Evolutionary conservation across 2,113 vertebrate genomes (phyloP), one percentile per base, ranked within the genome.

Genomic region (Microcebus tavaratra): DNA sequence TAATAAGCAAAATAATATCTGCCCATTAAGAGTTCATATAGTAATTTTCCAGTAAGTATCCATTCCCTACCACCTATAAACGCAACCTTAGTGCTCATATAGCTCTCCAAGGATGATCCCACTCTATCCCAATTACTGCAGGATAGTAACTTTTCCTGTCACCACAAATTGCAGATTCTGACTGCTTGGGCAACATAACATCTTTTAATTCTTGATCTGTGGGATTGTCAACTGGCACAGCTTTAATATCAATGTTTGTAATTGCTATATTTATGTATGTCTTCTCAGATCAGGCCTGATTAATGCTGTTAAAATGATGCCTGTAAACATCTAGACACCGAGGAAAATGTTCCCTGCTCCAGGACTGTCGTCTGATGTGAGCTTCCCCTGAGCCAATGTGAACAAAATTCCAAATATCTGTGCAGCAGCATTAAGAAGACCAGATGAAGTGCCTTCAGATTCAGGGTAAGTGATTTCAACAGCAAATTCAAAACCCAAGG

Each of bases 391-490:
- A 90, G 99, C 99, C 96, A 99, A 98, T 1, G 99, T 99, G 98
- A 99, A 99, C 68, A 99, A 90, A 94, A 99, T 99, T 93, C 99
- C 99, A 98, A 99, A 99, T 94, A 99, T 98, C 99, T 99, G 99
- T 85, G 99, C 99, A 4, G 99, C 99, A 9, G 99, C 99, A 73
- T 99, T 99, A 59, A 99, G 99, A 91, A 99, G 99, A 23, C 99
- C 99, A 0, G 99, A 99, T 0, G 99, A 99, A 1, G 99, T 99
- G 21, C 99, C 99, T 96, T 99, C 99, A 25, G 99, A 99, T 94
- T 99, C 99, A 0, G 99, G 99, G 97, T 99, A 99, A 3, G 99
- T 99, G 97, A 99, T 99, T 98, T 99, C 99, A 93, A 99, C 99
- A 39, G 99, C 99, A 97, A 99, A 99, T 97, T 99, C 99, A 97